Percentiles rank a stretch among this genome's conserved stretches.
Evolutionary conservation across 2,113 vertebrate genomes (phyloP).

Genomic region (Mormyrus lacerda): DNA sequence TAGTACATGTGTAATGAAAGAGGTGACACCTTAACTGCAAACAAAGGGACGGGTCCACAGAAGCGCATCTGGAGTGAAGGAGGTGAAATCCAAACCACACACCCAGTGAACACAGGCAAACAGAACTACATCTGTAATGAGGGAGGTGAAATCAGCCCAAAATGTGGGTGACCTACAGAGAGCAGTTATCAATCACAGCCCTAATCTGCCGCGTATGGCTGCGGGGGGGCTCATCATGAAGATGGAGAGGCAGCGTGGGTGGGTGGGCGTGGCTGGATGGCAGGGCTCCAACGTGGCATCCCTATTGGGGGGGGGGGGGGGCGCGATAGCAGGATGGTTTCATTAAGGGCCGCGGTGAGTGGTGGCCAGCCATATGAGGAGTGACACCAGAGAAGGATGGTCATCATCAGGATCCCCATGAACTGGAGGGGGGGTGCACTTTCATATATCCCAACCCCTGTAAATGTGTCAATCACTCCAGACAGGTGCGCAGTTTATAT

Average conservation of each 20-base stretch:
- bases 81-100: no score
- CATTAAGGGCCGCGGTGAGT: constrained; percentile 8
- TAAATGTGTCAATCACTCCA: constrained; percentile 39
- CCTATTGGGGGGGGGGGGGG: background rate
- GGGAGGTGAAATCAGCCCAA: background rate
- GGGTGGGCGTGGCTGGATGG: background rate
- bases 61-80: no score
- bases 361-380: background rate
- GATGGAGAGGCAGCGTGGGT: background rate
- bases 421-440: constrained; percentile 25
- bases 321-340: no score
- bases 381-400: constrained; percentile 13
- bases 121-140: background rate
- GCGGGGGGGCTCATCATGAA: background rate
- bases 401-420: constrained; percentile 45
- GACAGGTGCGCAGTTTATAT: constrained; percentile 50
- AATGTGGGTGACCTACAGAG: background rate
- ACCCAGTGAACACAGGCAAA: no score
- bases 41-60: no score
- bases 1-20: no score
- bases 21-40: no score
- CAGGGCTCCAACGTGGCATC: background rate
- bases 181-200: background rate
- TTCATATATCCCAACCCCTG: constrained; percentile 26
- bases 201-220: background rate